Conservation (phyloP, 2,888 invertebrate species). For the Epicampocera succincta region DNA sequence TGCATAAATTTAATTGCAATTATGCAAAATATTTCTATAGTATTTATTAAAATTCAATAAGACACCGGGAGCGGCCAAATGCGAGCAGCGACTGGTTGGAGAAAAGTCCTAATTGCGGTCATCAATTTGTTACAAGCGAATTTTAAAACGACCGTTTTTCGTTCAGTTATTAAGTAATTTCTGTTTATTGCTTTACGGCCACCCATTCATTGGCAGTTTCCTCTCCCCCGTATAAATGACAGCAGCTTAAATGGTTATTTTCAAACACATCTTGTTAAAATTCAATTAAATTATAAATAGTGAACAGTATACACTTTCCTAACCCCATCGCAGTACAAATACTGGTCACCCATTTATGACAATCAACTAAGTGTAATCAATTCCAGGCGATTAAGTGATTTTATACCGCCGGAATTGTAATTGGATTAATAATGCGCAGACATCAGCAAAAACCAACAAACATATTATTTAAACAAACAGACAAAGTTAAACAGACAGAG, state of each 20-base stretch:
- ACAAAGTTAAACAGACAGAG: constrained; percentile 20
- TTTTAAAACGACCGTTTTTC: constrained; percentile 17
- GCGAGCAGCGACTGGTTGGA: background rate
- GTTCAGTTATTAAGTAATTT: constrained; percentile 7
- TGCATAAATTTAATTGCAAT: constrained; percentile 60
- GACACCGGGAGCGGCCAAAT: background rate
- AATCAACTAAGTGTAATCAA: constrained; percentile 68
- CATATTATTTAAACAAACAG: constrained; percentile 42
- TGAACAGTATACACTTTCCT: constrained; percentile 44
- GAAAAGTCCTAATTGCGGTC: background rate
- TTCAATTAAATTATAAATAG: constrained; percentile 60
- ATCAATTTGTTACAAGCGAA: constrained; percentile 51
- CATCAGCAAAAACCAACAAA: constrained; percentile 70
- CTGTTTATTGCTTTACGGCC: background rate
- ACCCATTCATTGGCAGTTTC: background rate
- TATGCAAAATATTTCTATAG: constrained; percentile 29
- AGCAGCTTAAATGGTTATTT: background rate
- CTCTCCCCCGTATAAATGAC: background rate
- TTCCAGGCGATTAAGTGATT: constrained; percentile 79
- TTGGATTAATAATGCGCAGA: constrained; percentile 78
- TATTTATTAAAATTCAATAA: constrained; percentile 9
- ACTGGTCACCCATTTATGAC: constrained; percentile 47
- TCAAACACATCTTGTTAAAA: constrained; percentile 42
- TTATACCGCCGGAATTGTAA: constrained; percentile 77
- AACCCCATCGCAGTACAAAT: constrained; percentile 21